Evolutionary conservation across 2,113 vertebrate species (phyloP).

Genomic region (Eleginops maclovinus): DNA sequence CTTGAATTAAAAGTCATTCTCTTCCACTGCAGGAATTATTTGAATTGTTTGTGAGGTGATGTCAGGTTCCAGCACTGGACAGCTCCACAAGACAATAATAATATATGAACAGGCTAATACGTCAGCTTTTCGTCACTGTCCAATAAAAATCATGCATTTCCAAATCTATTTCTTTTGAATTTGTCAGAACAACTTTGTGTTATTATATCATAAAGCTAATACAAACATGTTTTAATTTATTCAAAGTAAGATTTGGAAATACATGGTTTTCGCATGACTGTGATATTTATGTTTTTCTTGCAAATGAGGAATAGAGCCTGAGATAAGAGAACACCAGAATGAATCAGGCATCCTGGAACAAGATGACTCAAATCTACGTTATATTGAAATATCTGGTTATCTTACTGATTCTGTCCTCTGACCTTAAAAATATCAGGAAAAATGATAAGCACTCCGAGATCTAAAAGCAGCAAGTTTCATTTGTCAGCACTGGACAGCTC

Average conservation of each 20-base stretch:
- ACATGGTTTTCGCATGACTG: background rate
- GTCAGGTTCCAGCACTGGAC: conserved; percentile 30
- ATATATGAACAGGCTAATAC: conserved; percentile 5
- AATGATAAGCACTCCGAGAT: no score
- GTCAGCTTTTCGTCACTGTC: background rate
- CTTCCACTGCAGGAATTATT: background rate
- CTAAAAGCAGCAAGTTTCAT: background rate
- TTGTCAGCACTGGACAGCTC: conserved; percentile 65
- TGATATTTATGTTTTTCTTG: background rate
- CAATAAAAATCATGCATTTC: background rate
- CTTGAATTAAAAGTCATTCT: background rate
- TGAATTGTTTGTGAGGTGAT: no score
- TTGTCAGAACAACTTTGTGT: background rate
- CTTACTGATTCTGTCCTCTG: no score
- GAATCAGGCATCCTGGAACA: background rate
- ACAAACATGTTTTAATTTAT: background rate
- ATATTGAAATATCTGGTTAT: no score
- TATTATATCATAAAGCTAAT: background rate
- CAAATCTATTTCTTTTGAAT: background rate
- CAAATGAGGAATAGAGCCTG: background rate
- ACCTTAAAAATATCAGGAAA: no score
- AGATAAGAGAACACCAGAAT: background rate
- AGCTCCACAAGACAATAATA: conserved; percentile 5
- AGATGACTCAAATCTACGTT: background rate
- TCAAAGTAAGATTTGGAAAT: background rate